A percentile compares a stretch with the other conserved stretches of the same genome.
These are phyloP conservation scores for Rotaria socialis DNA, from an alignment of 2,888 invertebrate species.

Conservation along the genomic window DNA sequence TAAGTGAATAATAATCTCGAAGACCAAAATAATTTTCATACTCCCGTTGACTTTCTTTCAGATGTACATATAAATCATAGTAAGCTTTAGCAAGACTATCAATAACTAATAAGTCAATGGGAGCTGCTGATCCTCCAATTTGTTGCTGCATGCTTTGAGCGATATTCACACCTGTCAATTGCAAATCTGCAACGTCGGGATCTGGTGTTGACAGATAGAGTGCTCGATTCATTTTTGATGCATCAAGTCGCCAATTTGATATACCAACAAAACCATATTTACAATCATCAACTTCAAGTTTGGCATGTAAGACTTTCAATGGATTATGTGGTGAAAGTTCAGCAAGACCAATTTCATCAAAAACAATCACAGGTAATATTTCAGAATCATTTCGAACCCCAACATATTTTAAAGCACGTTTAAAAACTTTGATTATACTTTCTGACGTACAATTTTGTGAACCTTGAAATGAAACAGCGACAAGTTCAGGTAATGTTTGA, in stretches of 20 bases:
- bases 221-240: conserved; percentile 53
- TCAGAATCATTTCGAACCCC: background rate
- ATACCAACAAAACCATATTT: conserved; percentile 58
- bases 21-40: no score
- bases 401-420: conserved; percentile 35
- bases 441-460: conserved; percentile 42
- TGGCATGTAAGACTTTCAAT: conserved; percentile 56
- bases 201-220: conserved; percentile 54
- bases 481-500: no score
- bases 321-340: conserved; percentile 51
- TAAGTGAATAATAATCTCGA: no score
- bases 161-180: conserved; percentile 47
- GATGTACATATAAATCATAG: no score
- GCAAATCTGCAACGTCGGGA: conserved; percentile 50
- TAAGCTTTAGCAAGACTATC: no score
- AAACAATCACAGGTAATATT: background rate
- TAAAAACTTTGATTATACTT: conserved; percentile 48
- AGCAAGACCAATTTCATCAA: conserved; percentile 49
- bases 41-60: no score
- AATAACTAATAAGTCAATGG: no score
- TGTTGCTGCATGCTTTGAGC: no score
- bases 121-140: no score
- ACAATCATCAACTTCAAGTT: conserved; percentile 52
- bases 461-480: no score
- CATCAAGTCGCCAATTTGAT: conserved; percentile 54